phyloP scores from a whole-genome alignment of 2,797 vertebrate genomes.

The Parotocinclus haroldoi region DNA sequence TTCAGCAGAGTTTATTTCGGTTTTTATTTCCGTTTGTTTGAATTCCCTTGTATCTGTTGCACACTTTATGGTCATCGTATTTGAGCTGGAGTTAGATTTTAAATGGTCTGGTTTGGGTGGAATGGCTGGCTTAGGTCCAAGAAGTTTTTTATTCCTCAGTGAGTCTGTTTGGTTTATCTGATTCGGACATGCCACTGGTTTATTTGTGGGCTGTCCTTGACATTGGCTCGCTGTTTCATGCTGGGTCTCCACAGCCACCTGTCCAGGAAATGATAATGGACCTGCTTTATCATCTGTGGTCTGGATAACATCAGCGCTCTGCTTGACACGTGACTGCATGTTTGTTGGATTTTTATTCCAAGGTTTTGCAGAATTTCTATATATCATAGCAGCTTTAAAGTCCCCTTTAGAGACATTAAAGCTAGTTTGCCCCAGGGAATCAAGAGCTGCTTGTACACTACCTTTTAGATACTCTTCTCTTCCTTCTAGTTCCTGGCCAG shows the following conservation, averaged over 20 bases:
- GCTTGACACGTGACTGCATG: constrained; percentile 48
- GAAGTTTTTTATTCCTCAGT: constrained; percentile 57
- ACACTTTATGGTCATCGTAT: constrained; percentile 49
- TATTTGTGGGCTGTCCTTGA: constrained; percentile 41
- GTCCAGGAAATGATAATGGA: constrained; percentile 68
- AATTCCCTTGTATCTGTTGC: constrained; percentile 63
- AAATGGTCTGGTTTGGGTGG: constrained; percentile 72
- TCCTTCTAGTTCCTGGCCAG: constrained; percentile 66
- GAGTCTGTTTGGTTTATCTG: constrained; percentile 41
- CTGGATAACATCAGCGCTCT: constrained; percentile 43
- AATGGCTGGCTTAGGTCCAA: constrained; percentile 66
- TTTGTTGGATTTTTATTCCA: constrained; percentile 59
- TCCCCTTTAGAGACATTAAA: constrained; percentile 80
- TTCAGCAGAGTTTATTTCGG: neutral
- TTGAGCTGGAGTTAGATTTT: constrained; percentile 38
- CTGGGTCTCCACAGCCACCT: constrained; percentile 38
- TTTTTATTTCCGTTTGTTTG: constrained; percentile 32
- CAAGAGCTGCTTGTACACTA: constrained; percentile 73
- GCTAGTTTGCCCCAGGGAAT: constrained; percentile 78
- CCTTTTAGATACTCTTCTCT: constrained; percentile 74
- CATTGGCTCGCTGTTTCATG: constrained; percentile 20
- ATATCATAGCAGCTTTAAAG: constrained; percentile 86
- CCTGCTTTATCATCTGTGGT: constrained; percentile 64
- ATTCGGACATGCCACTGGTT: constrained; percentile 21
- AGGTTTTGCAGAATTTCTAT: constrained; percentile 74